These are phyloP conservation scores for Azemiops feae DNA, from an alignment of 2,113 vertebrate genomes.

Conservation along the genomic window DNA sequence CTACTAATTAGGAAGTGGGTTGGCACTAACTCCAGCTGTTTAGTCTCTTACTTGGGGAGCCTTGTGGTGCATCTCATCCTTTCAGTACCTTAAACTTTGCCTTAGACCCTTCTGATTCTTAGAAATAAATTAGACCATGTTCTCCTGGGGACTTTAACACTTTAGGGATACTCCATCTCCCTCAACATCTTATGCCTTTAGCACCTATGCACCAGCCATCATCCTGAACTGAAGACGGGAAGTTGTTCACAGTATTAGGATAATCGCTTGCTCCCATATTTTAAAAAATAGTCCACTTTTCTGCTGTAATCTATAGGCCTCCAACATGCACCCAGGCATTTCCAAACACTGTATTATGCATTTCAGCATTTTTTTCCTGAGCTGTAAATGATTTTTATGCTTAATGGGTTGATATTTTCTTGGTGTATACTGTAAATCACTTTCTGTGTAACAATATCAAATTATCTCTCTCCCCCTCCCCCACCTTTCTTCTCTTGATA, in stretches of 20 bases:
- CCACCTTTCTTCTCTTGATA: too few species aligned
- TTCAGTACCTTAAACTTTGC: not conserved
- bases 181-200: not conserved
- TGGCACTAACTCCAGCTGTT: not conserved
- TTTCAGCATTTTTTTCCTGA: not conserved
- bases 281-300: not conserved
- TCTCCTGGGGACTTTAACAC: not conserved
- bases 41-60: not conserved
- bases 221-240: not conserved
- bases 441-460: not conserved
- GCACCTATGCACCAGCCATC: not conserved
- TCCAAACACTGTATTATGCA: not conserved
- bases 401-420: not conserved
- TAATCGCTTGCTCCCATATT: not conserved
- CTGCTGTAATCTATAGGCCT: not conserved
- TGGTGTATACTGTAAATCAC: not conserved
- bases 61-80: not conserved
- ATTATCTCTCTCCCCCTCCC: not conserved
- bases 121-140: not conserved
- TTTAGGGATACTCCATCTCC: not conserved
- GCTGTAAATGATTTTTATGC: not conserved
- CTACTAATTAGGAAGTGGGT: not conserved
- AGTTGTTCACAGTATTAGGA: not conserved
- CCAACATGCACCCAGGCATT: not conserved
- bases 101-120: not conserved